Evolutionary conservation across 1,140 invertebrate genomes (phyloP), one percentile per base, ranked within the genome.

Genomic region (Stegodyphus dumicola): DNA sequence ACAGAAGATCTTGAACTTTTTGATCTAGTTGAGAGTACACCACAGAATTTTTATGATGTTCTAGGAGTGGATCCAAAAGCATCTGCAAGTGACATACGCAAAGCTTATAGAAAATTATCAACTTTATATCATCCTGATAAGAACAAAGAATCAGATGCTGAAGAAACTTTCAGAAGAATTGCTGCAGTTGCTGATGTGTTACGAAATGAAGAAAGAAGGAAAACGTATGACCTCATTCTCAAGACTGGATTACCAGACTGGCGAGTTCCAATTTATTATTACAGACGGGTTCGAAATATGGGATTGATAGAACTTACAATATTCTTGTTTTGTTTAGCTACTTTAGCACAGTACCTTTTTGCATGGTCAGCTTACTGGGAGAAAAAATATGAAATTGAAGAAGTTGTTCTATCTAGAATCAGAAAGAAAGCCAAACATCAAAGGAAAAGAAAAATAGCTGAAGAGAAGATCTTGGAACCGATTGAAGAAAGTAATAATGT

Each of bases 21-120:
- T 91, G 97, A 99, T 93, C 93, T 98, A 70, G 96, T 99, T 60
- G 98, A 99, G 92, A 97, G 98, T 93, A 94, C 99, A 53, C 96
- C 97, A 89, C 92, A 94, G 90, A 99, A 98, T 92, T 99, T 99
- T 90, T 99, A 99, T 90, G 94, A 96, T 89, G 92, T 98, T 33
- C 91, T 99, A 83, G 96, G 94, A 79, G 92, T 99, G 54, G 89
- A 93, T 51, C 65, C 13, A 67, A 94, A 94, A 92, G 96, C 96
- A n/a, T 93, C 94, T 88, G 91, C 93, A 54, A 91, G 93, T 85
- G 95, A 97, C 88, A 96, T 99, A 70, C 95, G 95, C 89, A 94
- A 94, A 89, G 97, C 97, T 5, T 99, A 98, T 91, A 93, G 97
- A 89, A 94, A 93, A 83, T 91, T 99, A 49, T 98, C 97, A 0